Evolutionary conservation across 1,140 invertebrate genomes (phyloP), one percentile per base, ranked within the genome.

Genomic region (Sogatella furcifera): DNA sequence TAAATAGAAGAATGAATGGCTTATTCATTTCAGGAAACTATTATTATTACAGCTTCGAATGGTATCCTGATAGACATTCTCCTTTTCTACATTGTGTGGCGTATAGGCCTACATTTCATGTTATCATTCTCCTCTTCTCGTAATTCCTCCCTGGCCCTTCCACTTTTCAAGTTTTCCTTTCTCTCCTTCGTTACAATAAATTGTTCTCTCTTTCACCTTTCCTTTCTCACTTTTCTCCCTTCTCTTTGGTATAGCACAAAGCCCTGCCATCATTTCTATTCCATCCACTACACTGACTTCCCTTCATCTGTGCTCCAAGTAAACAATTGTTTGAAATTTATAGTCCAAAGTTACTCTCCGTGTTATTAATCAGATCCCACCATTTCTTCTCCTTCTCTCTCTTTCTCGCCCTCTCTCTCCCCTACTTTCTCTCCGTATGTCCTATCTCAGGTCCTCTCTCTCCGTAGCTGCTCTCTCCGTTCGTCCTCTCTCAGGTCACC

Each of bases 311-410:
- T 52, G 24, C 19, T 28, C 24, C 19, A 10, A 52, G 49, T 28
- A 52, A 28, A 55, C 28, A 38, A 52, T 38, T 19, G 53, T 28
- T 28, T 55, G 28, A 55, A 55, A 55, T 15, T 38, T 55, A 55
- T 28, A 55, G 24, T 22, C 49, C 24, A 28, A 52, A 55, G 38
- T 55, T 55, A 34, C 53, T 55, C 38, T 55, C 24, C 28, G 38
- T 34, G 17, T 28, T 55, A 55, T 34, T 55, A 34, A 34, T 42
- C 41, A 24, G 21, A 41, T 42, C n/a, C 28, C 42, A 31, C 42
- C 56, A 41, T 42, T 57, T 42, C 42, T 24, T 15, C 38, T 49
- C 56, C 52, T 41, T 57, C 56, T 52, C 9, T 10, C 34, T 38
- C 34, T 8, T 10, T 11, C 24, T 8, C 34, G 1, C 34, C 11